These are phyloP conservation scores for Diploscapter pachys DNA, from an alignment of 1,140 invertebrate genomes.

Conservation along the genomic window DNA sequence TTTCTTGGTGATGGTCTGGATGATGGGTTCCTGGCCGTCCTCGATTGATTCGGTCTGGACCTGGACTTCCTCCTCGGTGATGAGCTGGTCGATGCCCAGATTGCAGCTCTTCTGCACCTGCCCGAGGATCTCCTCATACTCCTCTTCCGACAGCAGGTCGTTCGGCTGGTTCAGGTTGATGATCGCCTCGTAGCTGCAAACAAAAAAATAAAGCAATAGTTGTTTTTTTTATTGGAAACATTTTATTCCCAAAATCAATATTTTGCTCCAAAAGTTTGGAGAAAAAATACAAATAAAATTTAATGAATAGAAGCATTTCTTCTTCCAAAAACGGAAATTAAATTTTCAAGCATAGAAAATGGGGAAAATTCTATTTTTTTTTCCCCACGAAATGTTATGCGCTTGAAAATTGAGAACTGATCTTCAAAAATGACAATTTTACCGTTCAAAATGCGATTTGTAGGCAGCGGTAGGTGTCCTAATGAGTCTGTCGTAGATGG, in stretches of 20 bases:
- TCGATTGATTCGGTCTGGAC: slow-evolving; percentile 46
- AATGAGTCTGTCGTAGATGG: slow-evolving; percentile 16
- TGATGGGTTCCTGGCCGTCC: slow-evolving; percentile 39
- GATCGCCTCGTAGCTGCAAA: slow-evolving; percentile 6
- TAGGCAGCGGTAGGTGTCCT: slow-evolving; percentile 17
- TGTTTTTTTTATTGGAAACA: too few relatives aligned
- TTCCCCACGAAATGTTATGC: too few relatives aligned
- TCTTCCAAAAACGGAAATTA: too few relatives aligned
- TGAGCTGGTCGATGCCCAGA: slow-evolving; percentile 1
- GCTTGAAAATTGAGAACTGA: too few relatives aligned
- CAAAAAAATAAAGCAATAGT: too few relatives aligned
- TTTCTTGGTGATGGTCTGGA: not conserved
- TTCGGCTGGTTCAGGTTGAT: slow-evolving; percentile 24
- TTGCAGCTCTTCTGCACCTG: slow-evolving; percentile 8
- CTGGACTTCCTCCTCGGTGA: slow-evolving; percentile 40
- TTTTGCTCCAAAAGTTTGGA: too few relatives aligned
- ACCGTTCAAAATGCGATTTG: slow-evolving; percentile 16
- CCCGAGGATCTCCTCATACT: slow-evolving; percentile 36
- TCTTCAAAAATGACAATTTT: not conserved
- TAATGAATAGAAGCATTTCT: not conserved
- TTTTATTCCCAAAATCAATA: too few relatives aligned
- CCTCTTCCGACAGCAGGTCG: slow-evolving; percentile 26
- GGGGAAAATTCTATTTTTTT: too few relatives aligned
- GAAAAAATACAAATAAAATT: not conserved
- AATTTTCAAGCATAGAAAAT: too few relatives aligned